Evolutionary conservation across 1,140 invertebrate genomes (phyloP).

Genomic region (Drosophila willistoni): DNA sequence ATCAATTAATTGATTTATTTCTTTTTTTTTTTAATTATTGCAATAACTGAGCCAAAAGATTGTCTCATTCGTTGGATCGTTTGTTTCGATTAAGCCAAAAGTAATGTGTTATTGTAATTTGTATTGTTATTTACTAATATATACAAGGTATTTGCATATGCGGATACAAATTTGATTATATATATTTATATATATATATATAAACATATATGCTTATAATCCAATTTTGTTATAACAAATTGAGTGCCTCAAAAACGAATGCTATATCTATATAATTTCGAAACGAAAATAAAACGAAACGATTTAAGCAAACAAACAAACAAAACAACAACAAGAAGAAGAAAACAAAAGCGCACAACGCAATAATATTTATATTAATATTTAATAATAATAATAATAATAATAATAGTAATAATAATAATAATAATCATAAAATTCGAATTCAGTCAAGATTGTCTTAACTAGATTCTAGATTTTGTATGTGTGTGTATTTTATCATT

Average conservation of each 20-base stretch:
- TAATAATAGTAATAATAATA: not conserved
- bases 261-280: slow-evolving; percentile 26
- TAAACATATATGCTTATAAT: slow-evolving; percentile 56
- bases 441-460: not conserved
- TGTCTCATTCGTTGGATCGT: slow-evolving; percentile 49
- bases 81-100: slow-evolving; percentile 78
- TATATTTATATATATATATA: slow-evolving; percentile 39
- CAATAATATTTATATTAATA: slow-evolving; percentile 53
- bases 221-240: slow-evolving; percentile 70
- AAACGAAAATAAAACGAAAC: slow-evolving; percentile 8
- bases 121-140: slow-evolving; percentile 77
- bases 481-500: not conserved
- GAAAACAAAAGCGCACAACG: slow-evolving; percentile 58
- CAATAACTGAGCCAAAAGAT: slow-evolving; percentile 63
- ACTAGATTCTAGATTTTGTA: not conserved
- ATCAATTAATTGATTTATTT: slow-evolving; percentile 35
- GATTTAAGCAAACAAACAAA: slow-evolving; percentile 30
- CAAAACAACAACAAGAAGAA: not conserved
- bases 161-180: slow-evolving; percentile 7
- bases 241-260: slow-evolving; percentile 66
- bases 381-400: slow-evolving; percentile 11
- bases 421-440: not conserved
- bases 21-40: slow-evolving; percentile 33
- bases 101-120: slow-evolving; percentile 82
- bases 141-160: slow-evolving; percentile 5